Evolutionary conservation across 1,140 invertebrate genomes (phyloP).

Genomic region (Maconellicoccus hirsutus): DNA sequence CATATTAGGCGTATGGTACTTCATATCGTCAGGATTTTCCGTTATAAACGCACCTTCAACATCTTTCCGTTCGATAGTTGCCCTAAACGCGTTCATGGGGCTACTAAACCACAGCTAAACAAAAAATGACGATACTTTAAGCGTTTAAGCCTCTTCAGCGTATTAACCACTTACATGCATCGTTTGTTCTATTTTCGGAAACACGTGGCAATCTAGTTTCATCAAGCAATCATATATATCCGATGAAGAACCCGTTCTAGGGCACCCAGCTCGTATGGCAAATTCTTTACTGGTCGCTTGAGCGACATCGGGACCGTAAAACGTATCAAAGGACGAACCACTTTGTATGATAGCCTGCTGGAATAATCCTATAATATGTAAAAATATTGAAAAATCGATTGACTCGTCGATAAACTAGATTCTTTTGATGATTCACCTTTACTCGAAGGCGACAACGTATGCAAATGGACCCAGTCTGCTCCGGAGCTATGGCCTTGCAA

Average conservation of each 20-base stretch:
- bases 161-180: slow-evolving; percentile 16
- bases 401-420: too few species aligned
- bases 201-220: not conserved
- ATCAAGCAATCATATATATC: slow-evolving; percentile 15
- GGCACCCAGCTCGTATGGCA: slow-evolving; percentile 19
- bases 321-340: slow-evolving; percentile 38
- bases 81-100: not conserved
- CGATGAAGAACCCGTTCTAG: not conserved
- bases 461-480: too few species aligned
- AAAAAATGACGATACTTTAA: too few species aligned
- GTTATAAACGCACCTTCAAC: not conserved
- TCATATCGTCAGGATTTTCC: not conserved
- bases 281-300: slow-evolving; percentile 19
- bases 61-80: not conserved
- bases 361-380: slow-evolving; percentile 38
- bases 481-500: too few species aligned
- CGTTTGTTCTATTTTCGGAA: not conserved
- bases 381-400: too few species aligned
- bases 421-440: too few species aligned
- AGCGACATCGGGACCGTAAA: slow-evolving; percentile 34
- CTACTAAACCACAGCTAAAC: not conserved
- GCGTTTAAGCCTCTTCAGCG: too few species aligned
- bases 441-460: too few species aligned
- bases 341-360: slow-evolving; percentile 36
- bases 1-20: not conserved